Evolutionary conservation across 2,797 vertebrate genomes (phyloP).

Genomic region (Urophycis tenuis): DNA sequence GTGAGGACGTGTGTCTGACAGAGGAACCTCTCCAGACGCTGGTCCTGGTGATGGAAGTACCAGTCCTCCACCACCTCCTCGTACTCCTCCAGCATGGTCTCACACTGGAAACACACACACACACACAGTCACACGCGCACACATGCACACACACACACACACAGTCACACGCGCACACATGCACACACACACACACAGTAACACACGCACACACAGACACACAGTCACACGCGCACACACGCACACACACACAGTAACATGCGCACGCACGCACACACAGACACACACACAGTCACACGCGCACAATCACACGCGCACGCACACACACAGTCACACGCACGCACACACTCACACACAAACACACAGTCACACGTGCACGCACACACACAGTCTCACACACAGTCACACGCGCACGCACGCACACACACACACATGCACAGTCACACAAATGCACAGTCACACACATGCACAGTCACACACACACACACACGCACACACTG

Average conservation of each 20-base stretch:
- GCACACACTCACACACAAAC: slow-evolving; percentile 71
- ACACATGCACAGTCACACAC: slow-evolving; percentile 79
- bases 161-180: slow-evolving; percentile 43
- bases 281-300: slow-evolving; percentile 79
- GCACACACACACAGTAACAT: neutral
- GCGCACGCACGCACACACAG: neutral
- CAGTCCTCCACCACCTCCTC: slow-evolving; percentile 82
- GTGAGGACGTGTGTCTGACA: slow-evolving; percentile 73
- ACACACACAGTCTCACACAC: slow-evolving; percentile 76
- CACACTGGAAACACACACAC: slow-evolving; percentile 65
- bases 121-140: slow-evolving; percentile 52
- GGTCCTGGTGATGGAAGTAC: slow-evolving; percentile 82
- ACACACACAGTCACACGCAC: slow-evolving; percentile 60
- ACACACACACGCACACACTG: slow-evolving; percentile 13
- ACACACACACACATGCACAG: slow-evolving; percentile 6
- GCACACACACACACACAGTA: slow-evolving; percentile 79
- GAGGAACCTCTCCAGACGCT: slow-evolving; percentile 75
- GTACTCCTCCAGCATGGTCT: slow-evolving; percentile 80
- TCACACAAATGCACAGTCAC: neutral
- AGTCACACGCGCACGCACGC: slow-evolving; percentile 58
- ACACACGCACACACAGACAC: slow-evolving; percentile 38
- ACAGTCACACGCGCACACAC: too few species aligned
- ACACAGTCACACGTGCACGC: slow-evolving; percentile 13
- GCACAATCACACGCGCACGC: slow-evolving; percentile 11
- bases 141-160: neutral